Evolutionary conservation across 2,113 vertebrate genomes (phyloP).

Genomic region (Edolisoma coerulescens): DNA sequence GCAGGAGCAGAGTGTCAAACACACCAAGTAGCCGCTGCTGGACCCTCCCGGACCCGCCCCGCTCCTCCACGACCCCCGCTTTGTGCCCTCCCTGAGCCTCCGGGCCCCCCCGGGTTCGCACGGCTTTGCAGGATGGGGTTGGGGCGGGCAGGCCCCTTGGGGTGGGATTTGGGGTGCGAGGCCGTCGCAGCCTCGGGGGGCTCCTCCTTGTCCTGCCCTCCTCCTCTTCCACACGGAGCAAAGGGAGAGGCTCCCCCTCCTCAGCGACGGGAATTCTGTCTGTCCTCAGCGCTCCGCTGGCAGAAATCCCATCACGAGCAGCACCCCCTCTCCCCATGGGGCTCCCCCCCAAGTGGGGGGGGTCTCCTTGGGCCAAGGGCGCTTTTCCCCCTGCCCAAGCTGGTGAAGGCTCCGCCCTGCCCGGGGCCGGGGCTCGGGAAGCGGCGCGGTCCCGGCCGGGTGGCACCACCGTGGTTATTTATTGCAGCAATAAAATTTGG

Average conservation of each 20-base stretch:
- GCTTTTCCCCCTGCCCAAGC: not conserved
- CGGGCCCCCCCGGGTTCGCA: not conserved
- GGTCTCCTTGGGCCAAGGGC: not conserved
- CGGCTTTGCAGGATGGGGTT: not conserved
- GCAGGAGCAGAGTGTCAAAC: constrained; percentile 65
- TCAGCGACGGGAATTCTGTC: not conserved
- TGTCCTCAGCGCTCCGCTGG: not conserved
- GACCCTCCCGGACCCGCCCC: too few species aligned
- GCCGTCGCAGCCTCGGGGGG: not conserved
- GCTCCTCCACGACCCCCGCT: not conserved
- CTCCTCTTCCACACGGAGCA: rapidly evolving
- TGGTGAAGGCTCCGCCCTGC: not conserved
- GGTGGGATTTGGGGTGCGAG: not conserved
- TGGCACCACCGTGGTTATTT: not conserved
- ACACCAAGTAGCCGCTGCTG: constrained; percentile 35
- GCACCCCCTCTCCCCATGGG: not conserved
- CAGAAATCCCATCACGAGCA: not conserved
- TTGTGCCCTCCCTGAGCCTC: not conserved
- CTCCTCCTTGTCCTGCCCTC: not conserved
- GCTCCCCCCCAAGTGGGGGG: not conserved
- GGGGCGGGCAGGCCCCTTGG: not conserved
- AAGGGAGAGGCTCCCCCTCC: not conserved
- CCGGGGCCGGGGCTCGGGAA: not conserved
- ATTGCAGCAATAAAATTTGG: constrained; percentile 45
- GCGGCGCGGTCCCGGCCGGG: not conserved